phyloP scores from a whole-genome alignment of 2,797 vertebrate genomes.

The Mus spretus region DNA sequence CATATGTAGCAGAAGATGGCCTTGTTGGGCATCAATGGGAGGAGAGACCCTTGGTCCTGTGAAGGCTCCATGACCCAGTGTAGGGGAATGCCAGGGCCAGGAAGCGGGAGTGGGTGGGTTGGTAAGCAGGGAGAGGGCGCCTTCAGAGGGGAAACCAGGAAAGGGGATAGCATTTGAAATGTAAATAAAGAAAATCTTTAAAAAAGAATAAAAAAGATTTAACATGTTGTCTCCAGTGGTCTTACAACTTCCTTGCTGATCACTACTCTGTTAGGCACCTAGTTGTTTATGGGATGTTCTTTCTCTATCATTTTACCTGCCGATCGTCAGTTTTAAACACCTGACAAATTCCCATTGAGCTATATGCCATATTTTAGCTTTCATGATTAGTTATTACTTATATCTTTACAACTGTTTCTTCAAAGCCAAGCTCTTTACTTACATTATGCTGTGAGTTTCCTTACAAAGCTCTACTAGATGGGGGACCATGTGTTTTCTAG shows the following conservation, averaged over 20 bases:
- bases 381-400: not conserved
- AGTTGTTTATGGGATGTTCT: not conserved
- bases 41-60: no score
- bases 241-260: not conserved
- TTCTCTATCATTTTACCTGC: not conserved
- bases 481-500: not conserved
- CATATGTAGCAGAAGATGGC: no score
- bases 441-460: not conserved
- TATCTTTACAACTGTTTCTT: not conserved
- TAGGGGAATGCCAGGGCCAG: no score
- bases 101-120: no score
- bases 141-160: no score
- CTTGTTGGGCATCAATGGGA: no score
- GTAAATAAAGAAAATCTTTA: no score
- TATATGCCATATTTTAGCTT: not conserved
- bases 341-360: not conserved
- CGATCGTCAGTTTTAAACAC: not conserved
- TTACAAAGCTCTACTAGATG: slow-evolving; percentile 4
- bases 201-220: no score
- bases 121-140: no score
- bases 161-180: no score
- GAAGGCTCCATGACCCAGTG: no score
- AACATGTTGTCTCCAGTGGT: not conserved
- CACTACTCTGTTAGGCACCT: not conserved
- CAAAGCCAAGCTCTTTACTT: not conserved